Base-by-base conservation (phyloP, 2,113 vertebrate genomes). In the Jacana jacana region DNA sequence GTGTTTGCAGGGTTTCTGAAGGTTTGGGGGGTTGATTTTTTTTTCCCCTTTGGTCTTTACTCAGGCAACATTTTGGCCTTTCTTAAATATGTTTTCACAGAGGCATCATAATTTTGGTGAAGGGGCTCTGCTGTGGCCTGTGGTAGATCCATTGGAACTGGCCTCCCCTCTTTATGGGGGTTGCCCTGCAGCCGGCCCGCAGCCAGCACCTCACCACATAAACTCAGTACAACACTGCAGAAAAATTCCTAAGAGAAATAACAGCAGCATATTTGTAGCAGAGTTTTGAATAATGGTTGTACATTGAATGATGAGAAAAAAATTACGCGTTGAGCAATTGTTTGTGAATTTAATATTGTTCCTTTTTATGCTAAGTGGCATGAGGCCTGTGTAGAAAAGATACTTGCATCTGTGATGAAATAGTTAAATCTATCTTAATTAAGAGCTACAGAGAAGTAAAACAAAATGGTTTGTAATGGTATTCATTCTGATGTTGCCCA, bases 201-300 rank as follows among this genome's bases (percentile, higher is more conserved):
- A 22, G 80, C 27, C 24, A 28, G 33, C 7, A 35, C 35, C 42
- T 52, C 1, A 0, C 25, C 15, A 18, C 0, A 1, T 37, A 81
- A 84, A 48, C 10, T 28, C 55, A 33, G 3, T 33, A 13, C 35
- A 82, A 18, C 10, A 4, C 35, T 42, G 19, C 48, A 64, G 57
- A 80, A 89, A 82, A 46, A 39, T 7, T 70, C 2, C 13, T 11
- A 3, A 33, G 55, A 40, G 33, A 77, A 75, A 68, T 48, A 35
- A 35, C 14, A 33, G 51, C 2, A 1, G 8, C 20, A 1, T 52
- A 3, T 86, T 42, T 72, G 14, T 54, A 58, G 55, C 28, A 57
- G 60, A 64, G 46, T 15, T 65, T 76, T 52, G 27, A 57, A 33
- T 55, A 44, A 42, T 64, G 17, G 16, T 49, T 40, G 40, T 57